Base-by-base conservation (phyloP, 2,888 invertebrate species). In the Aphidoletes aphidimyza region DNA sequence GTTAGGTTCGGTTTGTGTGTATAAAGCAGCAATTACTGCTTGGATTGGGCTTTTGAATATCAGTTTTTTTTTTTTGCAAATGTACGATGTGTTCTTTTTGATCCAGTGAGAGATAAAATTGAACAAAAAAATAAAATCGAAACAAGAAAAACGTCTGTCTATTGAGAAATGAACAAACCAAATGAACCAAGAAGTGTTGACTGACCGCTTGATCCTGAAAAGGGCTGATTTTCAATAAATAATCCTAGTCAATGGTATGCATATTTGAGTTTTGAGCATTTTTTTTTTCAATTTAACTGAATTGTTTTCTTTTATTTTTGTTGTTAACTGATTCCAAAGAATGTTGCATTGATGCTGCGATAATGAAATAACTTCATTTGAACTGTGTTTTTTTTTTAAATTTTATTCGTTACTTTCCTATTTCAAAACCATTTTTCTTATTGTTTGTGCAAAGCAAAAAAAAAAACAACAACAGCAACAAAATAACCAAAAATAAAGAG, bases 201-300 rank as follows among this genome's bases (percentile, higher is more conserved):
- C 54, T 54, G 26, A 19, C 26, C 54, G 54, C 54, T 54, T 54
- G 26, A 54, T 54, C 22, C 8, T 14, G 6, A 14, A 6, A 42
- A 42, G 14, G 42, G 42, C 6, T 14, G 42, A 42, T 11, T 49
- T 19, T 11, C 49, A 49, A 19, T 19, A 49, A 19, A 19, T 54
- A 54, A 54, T 54, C 54, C 54, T 54, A 54, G 54, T 54, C 54
- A 54, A 54, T 54, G 54, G 47, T 54, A 54, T 49, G 49, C 49
- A 49, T 49, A 42, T 42, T 42, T 42, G 42, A 49, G 17, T 49
- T 42, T 42, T 49, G 19, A 19, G 49, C 49, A 49, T 54, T 26
- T 54, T 54, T n/a, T 6, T 2, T 54, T 54, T 54, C 11, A 11
- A 3, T 47, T 11, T 47, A 22, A 6, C 54, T 49, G 17, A 49